Conservation (phyloP, 1,140 invertebrate genomes). For the Doryteuthis pealeii region DNA sequence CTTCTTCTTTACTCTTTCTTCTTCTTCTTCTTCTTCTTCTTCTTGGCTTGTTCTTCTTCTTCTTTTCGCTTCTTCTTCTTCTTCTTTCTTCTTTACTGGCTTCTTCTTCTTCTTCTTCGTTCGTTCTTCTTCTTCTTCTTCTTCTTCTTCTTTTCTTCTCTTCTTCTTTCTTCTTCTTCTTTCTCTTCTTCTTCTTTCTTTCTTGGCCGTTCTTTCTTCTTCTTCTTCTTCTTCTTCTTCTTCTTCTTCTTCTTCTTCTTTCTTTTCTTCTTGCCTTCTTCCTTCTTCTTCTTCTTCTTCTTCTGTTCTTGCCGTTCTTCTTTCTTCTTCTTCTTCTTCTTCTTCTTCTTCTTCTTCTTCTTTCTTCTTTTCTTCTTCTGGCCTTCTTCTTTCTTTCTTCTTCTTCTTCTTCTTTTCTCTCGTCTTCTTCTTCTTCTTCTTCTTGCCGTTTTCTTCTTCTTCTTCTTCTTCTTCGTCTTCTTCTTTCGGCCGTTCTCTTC, state of each 20-base stretch:
- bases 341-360: slow-evolving; percentile 12
- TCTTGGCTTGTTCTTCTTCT: slow-evolving; percentile 1
- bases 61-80: background rate
- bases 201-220: slow-evolving; percentile 28
- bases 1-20: too few relatives aligned
- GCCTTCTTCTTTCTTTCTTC: too few relatives aligned
- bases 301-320: too few relatives aligned
- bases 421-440: too few relatives aligned
- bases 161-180: background rate
- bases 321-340: slow-evolving; percentile 5
- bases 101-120: slow-evolving; percentile 28
- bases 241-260: slow-evolving; percentile 13
- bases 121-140: slow-evolving; percentile 11
- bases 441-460: too few relatives aligned
- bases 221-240: slow-evolving; percentile 16
- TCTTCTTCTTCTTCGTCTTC: too few relatives aligned
- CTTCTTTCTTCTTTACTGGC: slow-evolving; percentile 21
- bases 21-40: too few relatives aligned
- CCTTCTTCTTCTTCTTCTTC: background rate
- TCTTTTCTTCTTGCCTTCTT: too few relatives aligned
- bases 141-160: slow-evolving; percentile 9
- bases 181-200: slow-evolving; percentile 14
- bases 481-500: too few relatives aligned
- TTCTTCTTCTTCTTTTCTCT: too few relatives aligned
- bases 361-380: too few relatives aligned